Conservation (phyloP, 2,797 vertebrate species). For the Argya squamiceps region DNA sequence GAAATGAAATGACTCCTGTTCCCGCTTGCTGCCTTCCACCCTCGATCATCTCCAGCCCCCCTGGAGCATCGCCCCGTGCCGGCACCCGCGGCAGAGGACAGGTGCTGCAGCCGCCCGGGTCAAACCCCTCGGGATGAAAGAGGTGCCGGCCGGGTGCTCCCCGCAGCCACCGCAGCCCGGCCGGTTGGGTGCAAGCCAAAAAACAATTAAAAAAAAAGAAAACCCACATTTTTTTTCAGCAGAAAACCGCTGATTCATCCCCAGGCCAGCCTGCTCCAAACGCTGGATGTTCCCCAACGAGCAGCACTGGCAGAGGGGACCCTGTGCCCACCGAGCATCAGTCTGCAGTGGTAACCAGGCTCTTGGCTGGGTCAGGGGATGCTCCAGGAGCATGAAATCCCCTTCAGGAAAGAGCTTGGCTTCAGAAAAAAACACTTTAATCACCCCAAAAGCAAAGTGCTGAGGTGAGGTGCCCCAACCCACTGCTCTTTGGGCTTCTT, state of each 20-base stretch:
- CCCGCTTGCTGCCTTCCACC: not conserved
- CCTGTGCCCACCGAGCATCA: fast-evolving
- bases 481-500: not conserved
- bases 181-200: not conserved
- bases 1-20: conserved; percentile 37
- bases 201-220: not conserved
- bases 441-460: conserved; percentile 39
- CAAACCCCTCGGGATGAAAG: not conserved
- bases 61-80: not conserved
- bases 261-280: not conserved
- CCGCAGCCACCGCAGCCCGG: not conserved
- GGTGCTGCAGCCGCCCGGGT: not conserved
- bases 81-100: not conserved
- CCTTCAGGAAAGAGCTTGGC: not conserved
- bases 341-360: fast-evolving
- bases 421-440: not conserved
- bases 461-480: not conserved
- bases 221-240: not conserved
- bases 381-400: not conserved
- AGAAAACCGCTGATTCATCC: conserved; percentile 51
- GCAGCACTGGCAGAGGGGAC: not conserved
- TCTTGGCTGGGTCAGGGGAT: not conserved
- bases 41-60: not conserved
- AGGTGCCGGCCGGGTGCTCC: not conserved
- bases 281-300: not conserved